Conservation (phyloP, 2,113 vertebrate species). For the Anhinga rufa region DNA sequence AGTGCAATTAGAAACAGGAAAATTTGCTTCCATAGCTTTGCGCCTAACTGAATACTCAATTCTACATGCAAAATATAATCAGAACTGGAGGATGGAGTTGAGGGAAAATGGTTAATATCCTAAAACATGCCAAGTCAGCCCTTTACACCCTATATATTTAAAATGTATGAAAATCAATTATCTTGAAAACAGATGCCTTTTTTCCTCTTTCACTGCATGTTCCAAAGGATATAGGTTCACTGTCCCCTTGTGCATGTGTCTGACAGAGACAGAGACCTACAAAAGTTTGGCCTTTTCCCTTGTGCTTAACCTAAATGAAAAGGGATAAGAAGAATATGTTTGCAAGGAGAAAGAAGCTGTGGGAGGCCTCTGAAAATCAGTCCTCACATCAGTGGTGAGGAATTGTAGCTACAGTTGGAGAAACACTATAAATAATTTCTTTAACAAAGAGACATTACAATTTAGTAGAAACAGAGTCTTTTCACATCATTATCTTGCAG, state of each 20-base stretch:
- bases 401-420: neutral
- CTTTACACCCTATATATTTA: neutral
- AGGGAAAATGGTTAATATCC: slow-evolving; percentile 17
- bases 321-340: neutral
- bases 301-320: neutral
- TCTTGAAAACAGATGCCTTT: neutral
- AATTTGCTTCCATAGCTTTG: slow-evolving; percentile 32
- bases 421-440: neutral
- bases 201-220: neutral
- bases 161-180: slow-evolving; percentile 22
- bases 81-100: neutral
- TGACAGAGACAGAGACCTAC: neutral
- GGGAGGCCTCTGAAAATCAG: neutral
- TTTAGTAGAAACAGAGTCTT: neutral
- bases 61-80: slow-evolving; percentile 36
- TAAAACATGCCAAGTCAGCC: neutral
- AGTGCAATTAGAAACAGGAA: slow-evolving; percentile 66
- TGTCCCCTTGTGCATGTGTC: neutral
- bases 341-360: neutral
- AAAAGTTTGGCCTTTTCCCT: neutral
- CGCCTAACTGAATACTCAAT: slow-evolving; percentile 51
- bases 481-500: neutral
- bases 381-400: neutral
- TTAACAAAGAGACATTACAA: neutral
- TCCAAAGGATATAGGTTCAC: neutral